Base-by-base conservation (phyloP, 2,888 invertebrate genomes). In the Plebejus argus region DNA sequence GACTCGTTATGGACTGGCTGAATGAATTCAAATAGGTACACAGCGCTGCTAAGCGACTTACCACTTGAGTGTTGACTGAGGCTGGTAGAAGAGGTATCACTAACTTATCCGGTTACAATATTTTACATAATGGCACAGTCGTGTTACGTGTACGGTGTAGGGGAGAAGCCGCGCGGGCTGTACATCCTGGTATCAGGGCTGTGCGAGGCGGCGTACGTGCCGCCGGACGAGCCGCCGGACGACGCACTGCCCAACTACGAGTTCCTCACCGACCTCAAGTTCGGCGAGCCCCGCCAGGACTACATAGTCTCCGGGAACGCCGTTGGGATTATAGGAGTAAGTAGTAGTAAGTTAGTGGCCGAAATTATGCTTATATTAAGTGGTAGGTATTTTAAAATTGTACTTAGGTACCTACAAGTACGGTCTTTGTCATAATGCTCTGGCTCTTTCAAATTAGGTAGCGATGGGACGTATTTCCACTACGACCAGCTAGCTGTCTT, bases 281-380 rank as follows among this genome's bases (percentile, higher is more conserved):
- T 94, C 80, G 85, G 86, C 0, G 91, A 93, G 3, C 91, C 91
- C 0, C 88, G 91, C 49, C 90, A 91, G 74, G 95, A 96, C 81
- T 95, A 94, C 80, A 91, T 96, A 18, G 95, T 95, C 1, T 94
- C 95, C 0, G 96, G 96, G 1, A 95, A 95, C 77, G 94, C 95
- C 10, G 89, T 96, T 28, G 96, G 96, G 0, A 95, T 96, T 53
- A 85, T 96, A 53, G 95, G 95, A 78, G 92, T 95, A 80, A 84
- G 84, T 82, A 10, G 95, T 95, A 78, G 92, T 95, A 80, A 84
- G 84, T 82, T 12, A 12, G 23, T 3, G 20, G 23, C 23, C 10
- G 3, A 49, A 45, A 28, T 28, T 12, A 45, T 0, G 12, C 45
- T 45, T 8, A 15, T 49, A 49, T 15, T 15, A 2, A 49, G 6